Conservation (phyloP, 2,113 vertebrate species). For the Bufo bufo region DNA sequence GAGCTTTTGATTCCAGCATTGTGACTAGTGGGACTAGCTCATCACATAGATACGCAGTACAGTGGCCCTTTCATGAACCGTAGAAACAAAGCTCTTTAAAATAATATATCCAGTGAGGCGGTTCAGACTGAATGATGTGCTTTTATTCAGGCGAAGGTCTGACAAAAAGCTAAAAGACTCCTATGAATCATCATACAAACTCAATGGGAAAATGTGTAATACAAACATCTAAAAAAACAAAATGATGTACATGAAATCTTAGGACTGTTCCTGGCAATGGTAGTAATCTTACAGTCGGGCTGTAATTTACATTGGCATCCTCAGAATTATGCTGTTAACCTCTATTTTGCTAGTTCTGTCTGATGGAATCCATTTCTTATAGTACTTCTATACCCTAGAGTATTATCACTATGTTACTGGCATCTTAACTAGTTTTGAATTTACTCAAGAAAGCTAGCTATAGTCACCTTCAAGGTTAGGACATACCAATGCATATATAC, state of each 20-base stretch:
- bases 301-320: slow-evolving; percentile 20
- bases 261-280: not conserved
- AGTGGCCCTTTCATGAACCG: not conserved
- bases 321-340: not conserved
- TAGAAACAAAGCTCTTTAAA: not conserved
- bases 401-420: not conserved
- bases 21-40: not conserved
- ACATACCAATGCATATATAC: not conserved
- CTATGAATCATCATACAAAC: not conserved
- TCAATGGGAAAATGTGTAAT: not conserved
- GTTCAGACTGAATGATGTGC: not conserved
- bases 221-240: not conserved
- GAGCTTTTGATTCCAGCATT: not conserved
- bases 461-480: not conserved
- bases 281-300: not conserved
- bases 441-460: not conserved
- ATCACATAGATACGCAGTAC: not conserved
- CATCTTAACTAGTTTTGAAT: not conserved
- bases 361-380: not conserved
- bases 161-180: not conserved
- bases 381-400: not conserved
- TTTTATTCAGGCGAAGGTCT: not conserved
- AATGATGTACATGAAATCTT: not conserved
- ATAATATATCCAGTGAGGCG: not conserved
- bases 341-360: not conserved